phyloP scores from a whole-genome alignment of 2,113 vertebrate species.

The Aegithalos caudatus region DNA sequence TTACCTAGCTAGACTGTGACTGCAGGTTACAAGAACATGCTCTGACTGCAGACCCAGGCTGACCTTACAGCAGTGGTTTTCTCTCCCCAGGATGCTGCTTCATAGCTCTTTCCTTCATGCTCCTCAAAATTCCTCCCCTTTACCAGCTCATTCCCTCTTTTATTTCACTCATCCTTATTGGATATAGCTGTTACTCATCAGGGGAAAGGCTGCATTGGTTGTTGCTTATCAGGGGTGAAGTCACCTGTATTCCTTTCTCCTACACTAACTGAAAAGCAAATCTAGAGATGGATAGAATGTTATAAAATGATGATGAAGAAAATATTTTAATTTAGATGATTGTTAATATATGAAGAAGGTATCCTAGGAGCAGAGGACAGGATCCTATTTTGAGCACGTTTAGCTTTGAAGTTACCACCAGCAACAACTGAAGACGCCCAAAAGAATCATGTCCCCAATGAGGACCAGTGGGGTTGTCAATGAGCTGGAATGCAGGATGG shows the following conservation, averaged over 20 bases:
- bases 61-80: too few species aligned
- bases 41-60: neutral
- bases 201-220: too few species aligned
- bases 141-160: neutral
- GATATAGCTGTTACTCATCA: neutral
- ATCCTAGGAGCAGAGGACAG: neutral
- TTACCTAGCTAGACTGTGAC: neutral
- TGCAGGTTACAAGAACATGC: neutral
- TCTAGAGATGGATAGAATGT: neutral
- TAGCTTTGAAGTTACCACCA: neutral
- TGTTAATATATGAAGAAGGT: neutral
- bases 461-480: neutral
- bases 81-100: neutral
- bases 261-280: neutral
- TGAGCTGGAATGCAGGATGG: neutral
- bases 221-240: neutral
- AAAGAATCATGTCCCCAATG: neutral
- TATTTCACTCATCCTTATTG: neutral
- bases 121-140: neutral
- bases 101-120: neutral
- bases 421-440: neutral
- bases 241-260: neutral
- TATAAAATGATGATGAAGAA: neutral
- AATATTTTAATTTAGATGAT: neutral
- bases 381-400: neutral